Evolutionary conservation across 1,140 invertebrate species (phyloP).

Genomic region (Drosophila malerkotliana): DNA sequence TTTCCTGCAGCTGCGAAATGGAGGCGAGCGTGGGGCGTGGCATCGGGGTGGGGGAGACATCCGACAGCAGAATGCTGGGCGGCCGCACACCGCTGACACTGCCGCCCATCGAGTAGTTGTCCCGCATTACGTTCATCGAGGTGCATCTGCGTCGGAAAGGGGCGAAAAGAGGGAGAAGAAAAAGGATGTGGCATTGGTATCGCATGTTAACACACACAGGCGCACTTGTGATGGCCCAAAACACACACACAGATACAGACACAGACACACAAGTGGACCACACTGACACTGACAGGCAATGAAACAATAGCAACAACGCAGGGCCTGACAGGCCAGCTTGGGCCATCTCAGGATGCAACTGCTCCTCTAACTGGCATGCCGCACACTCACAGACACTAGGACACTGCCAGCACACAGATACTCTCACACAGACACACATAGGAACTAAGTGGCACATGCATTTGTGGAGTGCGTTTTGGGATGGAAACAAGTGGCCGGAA

Average conservation of each 20-base stretch:
- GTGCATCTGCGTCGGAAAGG: conserved; percentile 86
- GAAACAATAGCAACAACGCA: conserved; percentile 23
- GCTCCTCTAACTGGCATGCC: conserved; percentile 10
- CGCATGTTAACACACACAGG: conserved; percentile 12
- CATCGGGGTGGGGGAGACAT: conserved; percentile 80
- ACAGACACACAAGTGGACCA: conserved; percentile 29
- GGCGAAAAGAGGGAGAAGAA: conserved; percentile 16
- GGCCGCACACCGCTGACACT: conserved; percentile 77
- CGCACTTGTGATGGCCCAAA: conserved; percentile 1
- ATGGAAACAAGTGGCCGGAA: conserved; percentile 47
- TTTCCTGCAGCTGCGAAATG: conserved; percentile 80
- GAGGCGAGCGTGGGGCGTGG: conserved; percentile 73
- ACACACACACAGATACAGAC: conserved; percentile 1
- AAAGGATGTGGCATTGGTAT: conserved; percentile 51
- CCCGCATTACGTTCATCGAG: conserved; percentile 92
- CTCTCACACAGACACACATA: conserved; percentile 8
- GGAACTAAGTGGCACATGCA: conserved; percentile 9
- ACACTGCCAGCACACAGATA: not conserved
- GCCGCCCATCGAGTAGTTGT: conserved; percentile 86
- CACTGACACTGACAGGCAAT: conserved; percentile 53
- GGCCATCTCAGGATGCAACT: conserved; percentile 5
- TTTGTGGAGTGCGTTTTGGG: conserved; percentile 30
- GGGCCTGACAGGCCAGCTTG: not conserved
- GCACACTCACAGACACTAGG: too few relatives aligned
- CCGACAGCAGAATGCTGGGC: conserved; percentile 80